Base-by-base conservation (phyloP, 2,888 invertebrate species). In the Chrysolina haemoptera region DNA sequence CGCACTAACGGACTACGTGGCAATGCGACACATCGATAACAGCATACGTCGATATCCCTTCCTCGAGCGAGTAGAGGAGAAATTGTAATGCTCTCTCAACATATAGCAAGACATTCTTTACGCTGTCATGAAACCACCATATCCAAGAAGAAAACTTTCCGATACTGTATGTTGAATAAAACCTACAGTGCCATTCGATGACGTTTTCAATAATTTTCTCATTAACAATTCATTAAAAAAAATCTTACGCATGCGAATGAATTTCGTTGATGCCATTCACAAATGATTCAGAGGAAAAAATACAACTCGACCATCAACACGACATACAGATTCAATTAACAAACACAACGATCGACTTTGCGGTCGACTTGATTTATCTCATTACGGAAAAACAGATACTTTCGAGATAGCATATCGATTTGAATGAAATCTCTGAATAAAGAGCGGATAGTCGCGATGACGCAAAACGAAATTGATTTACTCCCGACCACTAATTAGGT, bases 401-500 rank as follows among this genome's bases (percentile, higher is more conserved):
- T 53, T 20, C 53, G 20, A 53, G 53, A 53, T 59, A 22, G 35
- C 59, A 59, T n/a, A n/a, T 27, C 35, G 59, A 35, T 59, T 59
- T 14, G n/a, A 59, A 59, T 22, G 27, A 59, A 59, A 59, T 59
- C 27, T 27, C 48, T 1, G 53, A 12, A 53, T 40, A 67, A 40
- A 67, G 55, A 55, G 35, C 35, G 50, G 6, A 48, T 22, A 48
- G 27, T 50, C 11, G 40, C 46, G 18, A 41, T 67, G 67, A 67
- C 67, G 67, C 53, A 67, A 67, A 66, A 67, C 53, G 53, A 53
- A 67, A 53, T 67, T 67, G 67, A 67, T 67, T 67, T 67, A 67
- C 55, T 67, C 53, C 18, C 67, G 40, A 53, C 18, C 53, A 67
- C 67, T 67, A 67, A 67, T 67, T 67, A n/a, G n/a, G n/a, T n/a